These are phyloP conservation scores for Siniperca undulata DNA, from an alignment of 2,797 vertebrate genomes.

Conservation along the genomic window DNA sequence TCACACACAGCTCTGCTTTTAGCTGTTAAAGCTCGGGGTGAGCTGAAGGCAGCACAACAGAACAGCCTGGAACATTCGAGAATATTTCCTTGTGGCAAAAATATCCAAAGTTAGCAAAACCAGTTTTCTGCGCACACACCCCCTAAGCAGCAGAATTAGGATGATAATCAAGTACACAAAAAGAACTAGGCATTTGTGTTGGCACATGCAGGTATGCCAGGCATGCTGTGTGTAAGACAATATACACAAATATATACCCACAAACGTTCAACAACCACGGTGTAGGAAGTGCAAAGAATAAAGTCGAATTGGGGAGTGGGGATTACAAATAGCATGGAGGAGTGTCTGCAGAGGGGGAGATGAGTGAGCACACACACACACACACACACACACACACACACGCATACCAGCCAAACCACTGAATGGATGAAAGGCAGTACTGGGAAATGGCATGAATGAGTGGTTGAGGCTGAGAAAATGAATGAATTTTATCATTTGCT, in stretches of 20 bases:
- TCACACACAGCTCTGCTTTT: not conserved
- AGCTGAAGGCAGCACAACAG: not conserved
- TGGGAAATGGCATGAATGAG: conserved; percentile 29
- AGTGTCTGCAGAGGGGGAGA: conserved; percentile 9
- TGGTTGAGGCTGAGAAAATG: conserved; percentile 19
- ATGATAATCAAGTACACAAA: no score
- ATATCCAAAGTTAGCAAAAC: not conserved
- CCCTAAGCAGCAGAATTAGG: not conserved
- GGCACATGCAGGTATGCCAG: no score
- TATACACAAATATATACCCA: no score
- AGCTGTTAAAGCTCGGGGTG: not conserved
- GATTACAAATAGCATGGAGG: conserved; percentile 18
- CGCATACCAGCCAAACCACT: not conserved
- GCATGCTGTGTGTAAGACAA: no score
- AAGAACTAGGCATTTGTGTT: no score
- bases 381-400: conserved; percentile 13
- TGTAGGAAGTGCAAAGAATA: conserved; percentile 7
- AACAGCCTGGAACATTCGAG: not conserved
- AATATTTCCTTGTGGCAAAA: not conserved
- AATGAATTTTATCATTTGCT: conserved; percentile 5
- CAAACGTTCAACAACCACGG: no score
- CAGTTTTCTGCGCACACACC: not conserved
- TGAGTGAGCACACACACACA: conserved; percentile 11
- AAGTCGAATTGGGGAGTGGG: conserved; percentile 4
- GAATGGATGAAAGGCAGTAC: conserved; percentile 36